Percentiles rank a stretch among this genome's conserved stretches.
phyloP scores from a whole-genome alignment of 2,888 invertebrate species.

The Bellardia pandia region DNA sequence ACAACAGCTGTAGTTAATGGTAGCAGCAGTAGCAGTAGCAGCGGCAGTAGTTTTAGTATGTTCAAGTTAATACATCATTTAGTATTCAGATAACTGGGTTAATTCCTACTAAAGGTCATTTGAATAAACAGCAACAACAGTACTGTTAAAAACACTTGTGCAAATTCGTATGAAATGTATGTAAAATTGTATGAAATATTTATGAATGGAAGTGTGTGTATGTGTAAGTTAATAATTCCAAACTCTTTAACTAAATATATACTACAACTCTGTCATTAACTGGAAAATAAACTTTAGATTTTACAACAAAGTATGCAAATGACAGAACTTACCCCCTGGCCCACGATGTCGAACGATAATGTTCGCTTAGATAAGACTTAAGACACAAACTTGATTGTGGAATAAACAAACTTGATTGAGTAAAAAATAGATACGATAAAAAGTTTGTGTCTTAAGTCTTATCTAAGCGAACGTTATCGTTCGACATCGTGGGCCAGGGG shows the following conservation, averaged over 20 bases:
- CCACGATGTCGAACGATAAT: no score
- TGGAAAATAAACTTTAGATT: not conserved
- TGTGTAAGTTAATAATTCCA: not conserved
- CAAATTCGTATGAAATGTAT: constrained; percentile 48
- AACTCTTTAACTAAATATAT: not conserved
- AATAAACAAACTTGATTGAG: no score
- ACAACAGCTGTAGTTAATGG: not conserved
- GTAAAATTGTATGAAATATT: constrained; percentile 20
- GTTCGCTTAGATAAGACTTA: no score
- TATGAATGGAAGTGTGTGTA: not conserved
- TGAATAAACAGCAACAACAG: not conserved
- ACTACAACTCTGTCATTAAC: not conserved
- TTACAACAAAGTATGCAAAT: not conserved
- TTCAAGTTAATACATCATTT: constrained; percentile 55
- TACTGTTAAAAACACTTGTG: not conserved
- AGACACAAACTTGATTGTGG: no score
- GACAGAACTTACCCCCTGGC: no score
- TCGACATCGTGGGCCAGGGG: no score
- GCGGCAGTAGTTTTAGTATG: constrained; percentile 29
- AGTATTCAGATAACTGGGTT: constrained; percentile 67
- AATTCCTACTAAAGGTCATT: constrained; percentile 31
- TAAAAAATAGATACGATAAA: no score
- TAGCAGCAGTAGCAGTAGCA: not conserved
- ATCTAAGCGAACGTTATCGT: no score
- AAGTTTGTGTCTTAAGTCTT: no score